phyloP scores from a whole-genome alignment of 2,113 vertebrate genomes.

The Datnioides undecimradiatus region DNA sequence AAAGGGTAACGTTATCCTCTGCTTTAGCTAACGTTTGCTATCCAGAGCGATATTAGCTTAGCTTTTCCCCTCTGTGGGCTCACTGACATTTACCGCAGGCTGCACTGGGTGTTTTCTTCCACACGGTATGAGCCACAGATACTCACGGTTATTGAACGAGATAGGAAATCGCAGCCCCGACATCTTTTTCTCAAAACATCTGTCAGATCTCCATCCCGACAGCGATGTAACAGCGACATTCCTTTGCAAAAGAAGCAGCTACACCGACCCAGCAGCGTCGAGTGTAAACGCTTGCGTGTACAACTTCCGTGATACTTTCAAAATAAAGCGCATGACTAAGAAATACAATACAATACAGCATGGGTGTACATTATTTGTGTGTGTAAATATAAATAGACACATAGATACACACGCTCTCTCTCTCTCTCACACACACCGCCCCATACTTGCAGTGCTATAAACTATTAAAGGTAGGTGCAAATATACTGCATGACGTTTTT shows the following conservation, averaged over 20 bases:
- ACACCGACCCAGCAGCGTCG: not conserved
- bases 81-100: constrained; percentile 1
- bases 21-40: constrained; percentile 37
- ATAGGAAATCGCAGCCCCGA: not conserved
- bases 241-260: constrained; percentile 55
- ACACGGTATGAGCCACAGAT: not conserved
- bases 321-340: constrained; percentile 39
- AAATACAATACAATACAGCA: not conserved
- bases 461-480: no score
- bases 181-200: constrained; percentile 60
- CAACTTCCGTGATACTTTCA: constrained; percentile 51
- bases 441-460: no score
- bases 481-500: no score
- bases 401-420: no score
- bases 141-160: constrained; percentile 60
- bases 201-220: constrained; percentile 55
- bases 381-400: no score
- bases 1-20: constrained; percentile 62
- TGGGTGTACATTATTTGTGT: no score
- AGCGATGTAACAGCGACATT: constrained; percentile 60
- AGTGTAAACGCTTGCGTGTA: accelerated
- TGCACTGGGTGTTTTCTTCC: not conserved
- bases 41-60: constrained; percentile 65
- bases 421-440: no score
- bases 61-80: constrained; percentile 23